phyloP scores from a whole-genome alignment of 1,140 invertebrate species.

The Sogatella furcifera region DNA sequence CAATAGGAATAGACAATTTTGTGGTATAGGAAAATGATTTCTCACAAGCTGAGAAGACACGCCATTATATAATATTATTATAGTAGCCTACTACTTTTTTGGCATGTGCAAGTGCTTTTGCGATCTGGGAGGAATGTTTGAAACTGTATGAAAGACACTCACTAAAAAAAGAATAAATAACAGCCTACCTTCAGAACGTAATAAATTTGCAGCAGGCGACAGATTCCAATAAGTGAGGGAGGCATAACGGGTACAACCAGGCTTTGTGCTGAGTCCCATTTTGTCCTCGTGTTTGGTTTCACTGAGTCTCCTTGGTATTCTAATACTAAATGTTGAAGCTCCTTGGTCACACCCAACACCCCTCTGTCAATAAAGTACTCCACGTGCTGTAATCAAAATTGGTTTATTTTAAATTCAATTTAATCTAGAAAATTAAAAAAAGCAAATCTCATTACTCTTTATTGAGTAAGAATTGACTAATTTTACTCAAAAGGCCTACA shows the following conservation, averaged over 20 bases:
- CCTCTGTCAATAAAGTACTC: constrained; percentile 73
- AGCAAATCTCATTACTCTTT: too few species aligned
- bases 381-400: constrained; percentile 45
- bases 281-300: constrained; percentile 44
- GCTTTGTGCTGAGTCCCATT: constrained; percentile 54
- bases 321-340: constrained; percentile 56
- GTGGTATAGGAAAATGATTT: too few species aligned
- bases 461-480: too few species aligned
- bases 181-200: constrained; percentile 60
- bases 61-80: too few species aligned
- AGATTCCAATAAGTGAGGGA: constrained; percentile 61
- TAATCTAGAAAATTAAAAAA: neutral
- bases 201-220: constrained; percentile 66
- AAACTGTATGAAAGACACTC: too few species aligned
- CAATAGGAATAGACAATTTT: too few species aligned
- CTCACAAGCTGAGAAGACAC: too few species aligned
- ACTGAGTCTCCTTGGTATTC: constrained; percentile 59
- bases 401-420: neutral
- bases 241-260: constrained; percentile 69
- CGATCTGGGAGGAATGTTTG: too few species aligned
- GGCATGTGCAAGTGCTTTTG: too few species aligned
- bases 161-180: too few species aligned
- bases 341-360: constrained; percentile 63
- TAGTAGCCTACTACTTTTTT: too few species aligned
- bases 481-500: too few species aligned